phyloP scores from a whole-genome alignment of 2,888 invertebrate species.

The Branchellion lobata region DNA sequence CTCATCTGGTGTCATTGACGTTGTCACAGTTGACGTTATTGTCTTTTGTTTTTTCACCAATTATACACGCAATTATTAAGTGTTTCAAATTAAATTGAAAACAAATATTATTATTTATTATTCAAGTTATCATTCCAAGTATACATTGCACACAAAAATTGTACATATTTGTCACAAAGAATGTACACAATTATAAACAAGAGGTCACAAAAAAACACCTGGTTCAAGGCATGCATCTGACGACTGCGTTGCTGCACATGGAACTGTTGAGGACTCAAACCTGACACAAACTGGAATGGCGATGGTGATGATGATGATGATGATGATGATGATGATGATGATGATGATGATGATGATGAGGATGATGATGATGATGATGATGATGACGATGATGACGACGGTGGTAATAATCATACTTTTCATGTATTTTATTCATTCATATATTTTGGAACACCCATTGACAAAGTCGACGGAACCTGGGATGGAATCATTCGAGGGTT shows the following conservation, averaged over 20 bases:
- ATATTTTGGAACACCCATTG: too few relatives aligned
- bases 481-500: not conserved
- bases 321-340: not conserved
- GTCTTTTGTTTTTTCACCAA: too few relatives aligned
- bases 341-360: not conserved
- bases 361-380: constrained; percentile 1
- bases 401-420: too few relatives aligned
- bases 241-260: not conserved
- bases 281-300: constrained; percentile 1
- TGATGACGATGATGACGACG: too few relatives aligned
- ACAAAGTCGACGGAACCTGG: not conserved
- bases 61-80: too few relatives aligned
- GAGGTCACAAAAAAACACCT: not conserved
- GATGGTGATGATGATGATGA: constrained; percentile 9
- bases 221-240: not conserved
- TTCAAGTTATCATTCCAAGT: too few relatives aligned
- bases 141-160: too few relatives aligned
- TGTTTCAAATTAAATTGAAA: too few relatives aligned
- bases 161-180: too few relatives aligned
- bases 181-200: too few relatives aligned
- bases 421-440: too few relatives aligned
- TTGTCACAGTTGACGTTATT: too few relatives aligned
- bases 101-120: not conserved
- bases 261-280: constrained; percentile 10
- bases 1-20: constrained; percentile 23